Conservation (phyloP, 2,113 vertebrate species). For the Mesoclemmys tuberculata region DNA sequence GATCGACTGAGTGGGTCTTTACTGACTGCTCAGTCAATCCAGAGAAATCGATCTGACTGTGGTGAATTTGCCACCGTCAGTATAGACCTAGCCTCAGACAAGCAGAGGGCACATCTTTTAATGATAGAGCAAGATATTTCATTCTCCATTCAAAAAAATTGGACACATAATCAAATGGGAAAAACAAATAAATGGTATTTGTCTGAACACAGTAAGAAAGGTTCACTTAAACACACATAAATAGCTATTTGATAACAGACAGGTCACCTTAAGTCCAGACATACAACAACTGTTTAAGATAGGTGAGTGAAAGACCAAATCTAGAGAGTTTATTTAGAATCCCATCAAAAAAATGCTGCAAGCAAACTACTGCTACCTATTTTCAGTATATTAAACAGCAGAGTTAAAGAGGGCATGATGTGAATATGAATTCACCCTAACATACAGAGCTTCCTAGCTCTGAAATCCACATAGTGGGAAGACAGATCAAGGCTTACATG, state of each 20-base stretch:
- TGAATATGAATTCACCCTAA: not conserved
- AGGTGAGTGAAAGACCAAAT: slow-evolving; percentile 1
- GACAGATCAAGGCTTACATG: too few species aligned
- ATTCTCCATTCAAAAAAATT: not conserved
- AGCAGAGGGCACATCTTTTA: not conserved
- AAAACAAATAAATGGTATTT: slow-evolving; percentile 19
- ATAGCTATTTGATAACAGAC: not conserved
- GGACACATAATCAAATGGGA: not conserved
- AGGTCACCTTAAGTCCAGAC: not conserved
- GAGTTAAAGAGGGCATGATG: not conserved
- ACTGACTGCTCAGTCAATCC: too few species aligned
- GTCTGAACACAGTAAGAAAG: not conserved
- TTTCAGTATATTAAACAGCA: not conserved
- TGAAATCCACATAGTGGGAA: not conserved
- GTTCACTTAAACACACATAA: not conserved
- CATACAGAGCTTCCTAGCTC: not conserved
- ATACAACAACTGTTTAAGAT: not conserved
- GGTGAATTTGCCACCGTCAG: too few species aligned
- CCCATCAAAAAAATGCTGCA: not conserved
- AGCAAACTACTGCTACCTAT: not conserved
- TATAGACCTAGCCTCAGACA: too few species aligned
- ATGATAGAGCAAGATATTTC: not conserved
- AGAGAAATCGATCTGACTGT: too few species aligned
- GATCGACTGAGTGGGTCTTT: too few species aligned
- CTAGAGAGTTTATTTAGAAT: not conserved